A percentile compares a stretch with the other conserved stretches of the same genome.
These are phyloP conservation scores for Nestor notabilis DNA, from an alignment of 2,113 vertebrate genomes.

Conservation along the genomic window DNA sequence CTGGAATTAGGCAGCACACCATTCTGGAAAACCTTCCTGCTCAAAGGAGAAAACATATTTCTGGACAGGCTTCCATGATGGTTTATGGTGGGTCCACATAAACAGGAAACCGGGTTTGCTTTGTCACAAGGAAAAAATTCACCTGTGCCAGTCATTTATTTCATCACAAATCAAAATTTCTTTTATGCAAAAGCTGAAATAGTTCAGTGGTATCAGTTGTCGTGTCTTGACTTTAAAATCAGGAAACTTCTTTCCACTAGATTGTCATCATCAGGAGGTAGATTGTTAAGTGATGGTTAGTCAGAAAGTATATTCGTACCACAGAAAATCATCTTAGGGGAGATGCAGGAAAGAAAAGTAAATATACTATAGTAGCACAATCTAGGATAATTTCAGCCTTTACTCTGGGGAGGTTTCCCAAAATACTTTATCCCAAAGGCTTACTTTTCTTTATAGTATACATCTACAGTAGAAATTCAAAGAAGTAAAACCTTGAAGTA, in stretches of 20 bases:
- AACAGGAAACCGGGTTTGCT: not conserved
- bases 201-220: not conserved
- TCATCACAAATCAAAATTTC: not conserved
- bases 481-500: not conserved
- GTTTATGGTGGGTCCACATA: accelerated
- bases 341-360: not conserved
- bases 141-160: not conserved
- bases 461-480: not conserved
- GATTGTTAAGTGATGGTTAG: not conserved
- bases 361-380: not conserved
- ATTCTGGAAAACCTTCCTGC: not conserved
- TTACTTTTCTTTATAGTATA: not conserved
- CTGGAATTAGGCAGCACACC: not conserved
- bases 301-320: not conserved
- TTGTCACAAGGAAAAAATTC: not conserved
- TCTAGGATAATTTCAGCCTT: not conserved
- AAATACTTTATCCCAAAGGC: not conserved
- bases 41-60: not conserved
- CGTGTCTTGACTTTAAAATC: not conserved
- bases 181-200: not conserved
- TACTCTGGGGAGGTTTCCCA: not conserved
- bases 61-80: accelerated
- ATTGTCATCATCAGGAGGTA: not conserved
- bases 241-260: not conserved
- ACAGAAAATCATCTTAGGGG: not conserved